Evolutionary conservation across 1,140 invertebrate genomes (phyloP), one percentile per base, ranked within the genome.

Genomic region (Cyrtorhinus lividipennis): DNA sequence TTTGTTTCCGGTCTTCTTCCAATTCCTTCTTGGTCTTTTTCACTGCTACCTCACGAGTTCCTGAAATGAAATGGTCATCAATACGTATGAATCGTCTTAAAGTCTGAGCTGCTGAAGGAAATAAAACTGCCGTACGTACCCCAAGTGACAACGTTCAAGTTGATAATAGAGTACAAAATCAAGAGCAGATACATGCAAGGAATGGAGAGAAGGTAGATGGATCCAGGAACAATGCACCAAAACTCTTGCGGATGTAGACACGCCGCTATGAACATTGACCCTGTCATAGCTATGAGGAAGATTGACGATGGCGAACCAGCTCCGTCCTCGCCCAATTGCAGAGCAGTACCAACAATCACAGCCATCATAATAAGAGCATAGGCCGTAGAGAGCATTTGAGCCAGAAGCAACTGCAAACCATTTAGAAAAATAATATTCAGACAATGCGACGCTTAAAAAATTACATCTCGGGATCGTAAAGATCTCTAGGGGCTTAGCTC

Each of bases 311-410:
- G 91, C 5, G 91, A 94, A 56, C 90, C 92, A 56, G 94, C 83
- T 24, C 93, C 92, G 78, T 95, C 92, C 80, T 95, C 91, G 24
- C 90, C 88, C 69, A 97, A 81, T 72, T 97, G 94, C n/a, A 96
- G 80, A 0, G 92, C 90, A 0, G 95, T 98, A 82, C 95, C 95
- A n/a, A 98, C 95, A 62, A 98, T 90, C 2, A 98, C 95, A 68
- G 96, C 94, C 87, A 98, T 95, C 95, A 99, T 99, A 65, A 98
- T 87, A 72, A 99, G 81, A 3, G 95, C 94, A 74, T 98, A 99
- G 2, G 83, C 80, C 24, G 95, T 95, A 22, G 93, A 97, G 67
- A 98, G 75, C 67, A 98, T 91, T 75, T 97, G 94, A 2, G 95
- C 96, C 56, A 95, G 83, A 13, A 94, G 73, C 69, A 99, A 80